Conservation (phyloP, 2,888 invertebrate genomes). For the Diplazon laetatorius region DNA sequence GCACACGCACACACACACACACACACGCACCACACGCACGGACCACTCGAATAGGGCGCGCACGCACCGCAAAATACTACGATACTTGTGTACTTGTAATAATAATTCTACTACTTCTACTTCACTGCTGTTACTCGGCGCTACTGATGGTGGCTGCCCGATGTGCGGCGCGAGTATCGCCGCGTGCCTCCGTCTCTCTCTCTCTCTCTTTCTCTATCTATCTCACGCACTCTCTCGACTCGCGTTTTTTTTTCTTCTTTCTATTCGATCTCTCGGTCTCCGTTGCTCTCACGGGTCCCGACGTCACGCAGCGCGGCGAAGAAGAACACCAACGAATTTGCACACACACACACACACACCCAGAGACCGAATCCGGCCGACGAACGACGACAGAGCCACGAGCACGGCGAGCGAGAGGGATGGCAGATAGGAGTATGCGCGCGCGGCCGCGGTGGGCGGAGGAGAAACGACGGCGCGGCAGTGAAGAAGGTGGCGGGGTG, state of each 20-base stretch:
- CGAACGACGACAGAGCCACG: constrained; percentile 60
- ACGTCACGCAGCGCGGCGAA: constrained; percentile 28
- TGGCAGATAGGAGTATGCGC: no score
- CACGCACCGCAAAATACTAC: constrained; percentile 29
- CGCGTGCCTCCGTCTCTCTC: constrained; percentile 28
- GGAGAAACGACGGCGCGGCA: constrained; percentile 43
- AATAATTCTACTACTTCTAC: constrained; percentile 46
- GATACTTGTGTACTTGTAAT: constrained; percentile 16
- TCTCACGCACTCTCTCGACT: neutral
- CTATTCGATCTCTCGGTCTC: constrained; percentile 23
- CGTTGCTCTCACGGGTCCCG: no score
- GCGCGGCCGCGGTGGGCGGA: constrained; percentile 60
- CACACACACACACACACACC: constrained; percentile 31
- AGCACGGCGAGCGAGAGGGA: constrained; percentile 35
- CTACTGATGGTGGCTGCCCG: constrained; percentile 38
- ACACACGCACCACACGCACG: neutral
- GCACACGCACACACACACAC: constrained; percentile 7
- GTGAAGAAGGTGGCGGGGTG: constrained; percentile 50
- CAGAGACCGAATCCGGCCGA: constrained; percentile 1
- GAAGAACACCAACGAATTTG: constrained; percentile 54
- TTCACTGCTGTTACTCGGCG: constrained; percentile 43
- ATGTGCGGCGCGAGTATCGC: constrained; percentile 28
- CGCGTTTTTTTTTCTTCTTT: constrained; percentile 11
- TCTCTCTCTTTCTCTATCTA: constrained; percentile 22
- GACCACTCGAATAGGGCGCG: neutral